Evolutionary conservation across 2,888 invertebrate genomes (phyloP).

Genomic region (Stenodera caucasica): DNA sequence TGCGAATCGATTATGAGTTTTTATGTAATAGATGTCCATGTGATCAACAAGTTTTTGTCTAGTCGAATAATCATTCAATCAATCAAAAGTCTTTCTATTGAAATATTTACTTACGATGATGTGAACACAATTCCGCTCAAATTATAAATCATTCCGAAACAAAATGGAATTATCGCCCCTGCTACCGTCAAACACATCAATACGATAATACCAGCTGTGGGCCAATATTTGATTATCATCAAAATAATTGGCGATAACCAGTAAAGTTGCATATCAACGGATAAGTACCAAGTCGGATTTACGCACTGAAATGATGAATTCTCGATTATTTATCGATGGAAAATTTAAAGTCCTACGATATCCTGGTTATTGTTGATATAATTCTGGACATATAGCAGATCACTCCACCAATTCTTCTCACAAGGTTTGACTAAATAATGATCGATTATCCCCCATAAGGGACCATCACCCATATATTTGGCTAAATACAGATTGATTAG

Average conservation of each 20-base stretch:
- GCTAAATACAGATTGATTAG: conserved; percentile 52
- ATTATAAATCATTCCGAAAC: too few species aligned
- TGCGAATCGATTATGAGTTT: conserved; percentile 15
- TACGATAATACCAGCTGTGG: conserved; percentile 11
- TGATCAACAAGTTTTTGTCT: too few species aligned
- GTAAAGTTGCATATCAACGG: conserved; percentile 42
- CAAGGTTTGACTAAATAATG: conserved; percentile 33
- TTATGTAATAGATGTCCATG: conserved; percentile 18
- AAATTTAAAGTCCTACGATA: too few species aligned
- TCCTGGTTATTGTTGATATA: conserved; percentile 9
- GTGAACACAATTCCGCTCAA: not conserved
- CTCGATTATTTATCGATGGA: too few species aligned
- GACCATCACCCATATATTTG: conserved; percentile 53
- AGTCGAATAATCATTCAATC: too few species aligned
- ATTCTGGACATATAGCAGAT: conserved; percentile 23
- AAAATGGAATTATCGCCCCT: too few species aligned
- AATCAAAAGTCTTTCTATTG: too few species aligned
- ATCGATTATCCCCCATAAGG: conserved; percentile 47
- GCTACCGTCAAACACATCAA: too few species aligned
- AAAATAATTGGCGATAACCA: conserved; percentile 38
- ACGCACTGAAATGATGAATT: conserved; percentile 37
- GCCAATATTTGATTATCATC: conserved; percentile 27
- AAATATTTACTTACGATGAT: too few species aligned
- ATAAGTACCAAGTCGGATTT: conserved; percentile 41
- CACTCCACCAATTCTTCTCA: conserved; percentile 27